These are phyloP conservation scores for Pseudotriccus pelzelni DNA, from an alignment of 2,797 vertebrate species.

Conservation along the genomic window DNA sequence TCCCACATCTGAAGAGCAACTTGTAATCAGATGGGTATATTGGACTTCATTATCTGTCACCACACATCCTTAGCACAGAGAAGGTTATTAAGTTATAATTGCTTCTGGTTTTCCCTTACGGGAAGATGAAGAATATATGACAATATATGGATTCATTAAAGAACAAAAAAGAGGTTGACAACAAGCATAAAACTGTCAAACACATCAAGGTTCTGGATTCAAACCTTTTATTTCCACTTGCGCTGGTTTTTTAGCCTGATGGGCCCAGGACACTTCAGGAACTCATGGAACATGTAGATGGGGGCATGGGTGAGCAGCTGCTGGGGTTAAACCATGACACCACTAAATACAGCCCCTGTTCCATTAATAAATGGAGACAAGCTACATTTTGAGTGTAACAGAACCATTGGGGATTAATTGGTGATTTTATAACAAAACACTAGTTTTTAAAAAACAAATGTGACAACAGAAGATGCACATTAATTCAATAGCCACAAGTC, in stretches of 20 bases:
- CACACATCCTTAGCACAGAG: conserved; percentile 32
- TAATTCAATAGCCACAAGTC: neutral
- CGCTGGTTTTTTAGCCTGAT: neutral
- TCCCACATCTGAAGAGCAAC: conserved; percentile 57
- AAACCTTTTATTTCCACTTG: neutral
- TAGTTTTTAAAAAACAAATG: neutral
- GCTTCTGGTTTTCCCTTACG: neutral
- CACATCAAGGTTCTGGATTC: neutral
- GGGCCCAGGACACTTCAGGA: neutral
- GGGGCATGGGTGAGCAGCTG: neutral
- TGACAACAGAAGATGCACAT: neutral
- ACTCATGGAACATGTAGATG: neutral
- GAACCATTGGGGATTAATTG: neutral
- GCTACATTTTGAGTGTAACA: neutral
- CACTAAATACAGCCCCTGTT: neutral
- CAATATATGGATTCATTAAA: neutral
- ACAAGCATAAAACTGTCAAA: neutral
- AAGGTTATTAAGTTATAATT: conserved; percentile 53
- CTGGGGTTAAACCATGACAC: neutral
- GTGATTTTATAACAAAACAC: neutral
- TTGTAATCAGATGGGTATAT: conserved; percentile 62
- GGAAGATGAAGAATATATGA: conserved; percentile 10
- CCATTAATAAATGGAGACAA: neutral
- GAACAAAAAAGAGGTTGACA: neutral
- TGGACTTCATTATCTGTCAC: conserved; percentile 59